Evolutionary conservation across 2,888 invertebrate species (phyloP).

Genomic region (Heliconius ethilla): DNA sequence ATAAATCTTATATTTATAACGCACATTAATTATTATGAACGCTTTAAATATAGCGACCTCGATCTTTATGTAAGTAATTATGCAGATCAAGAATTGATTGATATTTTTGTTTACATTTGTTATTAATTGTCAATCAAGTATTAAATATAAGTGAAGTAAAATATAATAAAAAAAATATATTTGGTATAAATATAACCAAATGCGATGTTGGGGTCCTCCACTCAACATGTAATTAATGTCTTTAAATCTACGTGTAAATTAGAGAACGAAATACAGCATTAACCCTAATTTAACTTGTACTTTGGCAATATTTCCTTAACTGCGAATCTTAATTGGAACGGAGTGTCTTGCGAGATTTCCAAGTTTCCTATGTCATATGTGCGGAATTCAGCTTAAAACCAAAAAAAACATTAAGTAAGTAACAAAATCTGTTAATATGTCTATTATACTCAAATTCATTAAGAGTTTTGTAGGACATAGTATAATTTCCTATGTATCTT

Average conservation of each 20-base stretch:
- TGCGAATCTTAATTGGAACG: too few species aligned
- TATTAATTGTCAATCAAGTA: background rate
- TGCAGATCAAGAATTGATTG: conserved; percentile 15
- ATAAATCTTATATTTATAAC: conserved; percentile 3
- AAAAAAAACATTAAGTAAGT: too few species aligned
- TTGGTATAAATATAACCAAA: background rate
- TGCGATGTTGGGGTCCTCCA: background rate
- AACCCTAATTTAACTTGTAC: too few species aligned
- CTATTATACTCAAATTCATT: too few species aligned
- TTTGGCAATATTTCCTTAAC: too few species aligned
- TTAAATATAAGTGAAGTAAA: background rate
- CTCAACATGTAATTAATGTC: background rate
- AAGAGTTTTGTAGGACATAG: too few species aligned
- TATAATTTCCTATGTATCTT: too few species aligned
- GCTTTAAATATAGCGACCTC: conserved; percentile 13
- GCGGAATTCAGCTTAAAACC: too few species aligned
- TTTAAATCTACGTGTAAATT: background rate
- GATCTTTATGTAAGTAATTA: conserved; percentile 13
- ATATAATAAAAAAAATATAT: background rate
- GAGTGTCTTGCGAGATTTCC: too few species aligned
- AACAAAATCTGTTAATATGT: too few species aligned
- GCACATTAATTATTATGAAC: conserved; percentile 8
- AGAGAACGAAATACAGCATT: too few species aligned
- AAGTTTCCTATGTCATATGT: too few species aligned
- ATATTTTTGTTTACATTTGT: conserved; percentile 16